A percentile compares a stretch with the other conserved stretches of the same genome.
Conservation (phyloP, 2,888 invertebrate genomes). For the Heliconius charithonia region DNA sequence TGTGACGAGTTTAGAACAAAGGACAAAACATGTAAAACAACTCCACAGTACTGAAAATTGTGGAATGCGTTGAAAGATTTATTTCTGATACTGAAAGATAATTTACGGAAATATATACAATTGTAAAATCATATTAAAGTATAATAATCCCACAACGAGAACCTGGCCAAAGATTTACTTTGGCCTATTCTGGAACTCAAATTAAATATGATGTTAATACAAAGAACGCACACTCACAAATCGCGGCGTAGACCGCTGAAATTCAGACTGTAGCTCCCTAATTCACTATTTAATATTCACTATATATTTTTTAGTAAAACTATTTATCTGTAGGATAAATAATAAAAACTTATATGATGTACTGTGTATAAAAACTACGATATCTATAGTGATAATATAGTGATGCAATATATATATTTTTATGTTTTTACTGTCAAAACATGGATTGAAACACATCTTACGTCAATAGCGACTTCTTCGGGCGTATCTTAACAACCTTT, state of each 20-base stretch:
- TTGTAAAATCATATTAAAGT: too few relatives aligned
- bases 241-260: neutral
- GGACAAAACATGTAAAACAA: neutral
- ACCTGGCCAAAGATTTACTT: too few relatives aligned
- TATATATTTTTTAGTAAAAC: too few relatives aligned
- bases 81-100: too few relatives aligned
- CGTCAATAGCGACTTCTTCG: constrained; percentile 15
- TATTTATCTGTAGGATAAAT: too few relatives aligned
- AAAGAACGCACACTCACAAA: neutral
- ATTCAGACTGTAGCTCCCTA: neutral
- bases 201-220: too few relatives aligned
- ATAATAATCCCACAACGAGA: too few relatives aligned
- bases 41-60: neutral
- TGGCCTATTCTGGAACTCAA: too few relatives aligned
- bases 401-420: constrained; percentile 22
- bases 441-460: neutral
- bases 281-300: too few relatives aligned
- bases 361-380: neutral
- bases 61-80: too few relatives aligned
- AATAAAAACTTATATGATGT: too few relatives aligned
- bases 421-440: constrained; percentile 14
- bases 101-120: too few relatives aligned
- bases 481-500: constrained; percentile 21
- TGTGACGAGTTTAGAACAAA: neutral
- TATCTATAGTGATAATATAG: neutral